Conservation (phyloP, 2,888 invertebrate species). For the Diarsia brunnea region DNA sequence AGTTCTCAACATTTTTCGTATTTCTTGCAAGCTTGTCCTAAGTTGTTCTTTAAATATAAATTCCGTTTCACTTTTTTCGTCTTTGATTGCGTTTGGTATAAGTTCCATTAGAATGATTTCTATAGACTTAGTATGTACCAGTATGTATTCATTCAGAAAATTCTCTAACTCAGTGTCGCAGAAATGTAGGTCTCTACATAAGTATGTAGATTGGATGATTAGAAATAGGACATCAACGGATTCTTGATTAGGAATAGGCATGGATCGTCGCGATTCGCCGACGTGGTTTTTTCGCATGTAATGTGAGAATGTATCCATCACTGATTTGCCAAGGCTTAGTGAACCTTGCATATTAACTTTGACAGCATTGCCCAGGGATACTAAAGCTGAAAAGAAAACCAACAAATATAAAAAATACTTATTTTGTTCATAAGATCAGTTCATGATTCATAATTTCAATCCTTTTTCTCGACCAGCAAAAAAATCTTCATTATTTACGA, state of each 20-base stretch:
- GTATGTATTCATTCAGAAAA: conserved; percentile 78
- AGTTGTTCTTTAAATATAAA: conserved; percentile 71
- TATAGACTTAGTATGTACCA: conserved; percentile 71
- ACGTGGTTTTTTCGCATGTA: conserved; percentile 66
- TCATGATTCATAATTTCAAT: not conserved
- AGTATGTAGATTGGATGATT: conserved; percentile 70
- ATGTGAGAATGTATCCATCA: conserved; percentile 75
- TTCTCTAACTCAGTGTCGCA: conserved; percentile 70
- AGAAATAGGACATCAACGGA: conserved; percentile 64
- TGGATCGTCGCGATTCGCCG: conserved; percentile 62
- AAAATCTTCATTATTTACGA: not conserved
- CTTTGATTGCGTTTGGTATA: conserved; percentile 38
- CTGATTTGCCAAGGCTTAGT: conserved; percentile 80
- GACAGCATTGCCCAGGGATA: conserved; percentile 67
- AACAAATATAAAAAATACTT: not conserved
- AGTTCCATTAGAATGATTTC: conserved; percentile 72
- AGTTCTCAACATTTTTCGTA: conserved; percentile 72
- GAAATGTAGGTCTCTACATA: conserved; percentile 76
- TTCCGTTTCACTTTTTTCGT: conserved; percentile 44
- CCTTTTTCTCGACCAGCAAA: not conserved
- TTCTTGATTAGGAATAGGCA: conserved; percentile 46
- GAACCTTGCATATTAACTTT: conserved; percentile 83
- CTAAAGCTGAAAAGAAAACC: conserved; percentile 68
- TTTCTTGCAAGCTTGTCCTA: conserved; percentile 66
- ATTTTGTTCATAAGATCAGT: not conserved